Evolutionary conservation across 2,888 invertebrate genomes (phyloP), one percentile per base, ranked within the genome.

Genomic region (Seira ritae): DNA sequence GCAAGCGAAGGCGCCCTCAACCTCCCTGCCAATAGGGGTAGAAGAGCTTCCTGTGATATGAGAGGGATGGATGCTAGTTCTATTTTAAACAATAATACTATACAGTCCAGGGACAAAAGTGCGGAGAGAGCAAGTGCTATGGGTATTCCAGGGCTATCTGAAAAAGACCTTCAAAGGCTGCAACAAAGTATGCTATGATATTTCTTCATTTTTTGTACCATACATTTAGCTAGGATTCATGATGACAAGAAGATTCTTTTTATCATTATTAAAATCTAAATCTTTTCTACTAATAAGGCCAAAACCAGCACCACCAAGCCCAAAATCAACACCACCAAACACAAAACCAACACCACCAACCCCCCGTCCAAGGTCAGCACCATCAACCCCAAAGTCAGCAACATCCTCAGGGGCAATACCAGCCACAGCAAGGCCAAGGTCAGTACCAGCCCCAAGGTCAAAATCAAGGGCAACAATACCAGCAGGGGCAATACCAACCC

Each of bases 41-140:
- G 88, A 19, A 50, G 88, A 73, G 87, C 88, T 73, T 87, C 87
- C 74, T 88, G 88, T 87, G 88, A 88, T 84, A 75, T 88, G 74
- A 75, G 88, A 15, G 81, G 83, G 15, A 84, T 87, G 77, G 87
- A 87, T 62, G 80, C 87, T 17, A 84, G 79, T 42, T 79, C 86
- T n/a, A 80, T 86, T 62, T 62, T 87, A n/a, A 85, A 86, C 67
- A 88, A 88, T 80, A 88, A 88, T 70, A 87, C 84, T 65, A 86
- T 86, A 37, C 78, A 70, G 19, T 17, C 80, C 1, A 72, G 60
- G 31, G 73, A 73, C 12, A 83, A 79, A 20, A 65, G 20, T 50
- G 70, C 19, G 66, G 84, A 24, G 42, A 65, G 37, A 23, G 46
- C 31, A 1, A 62, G 67, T 17, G 62, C 73, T 12, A 15, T 65